Evolutionary conservation across 2,113 vertebrate genomes (phyloP), one percentile per base, ranked within the genome.

Genomic region (Accipiter cooperii): DNA sequence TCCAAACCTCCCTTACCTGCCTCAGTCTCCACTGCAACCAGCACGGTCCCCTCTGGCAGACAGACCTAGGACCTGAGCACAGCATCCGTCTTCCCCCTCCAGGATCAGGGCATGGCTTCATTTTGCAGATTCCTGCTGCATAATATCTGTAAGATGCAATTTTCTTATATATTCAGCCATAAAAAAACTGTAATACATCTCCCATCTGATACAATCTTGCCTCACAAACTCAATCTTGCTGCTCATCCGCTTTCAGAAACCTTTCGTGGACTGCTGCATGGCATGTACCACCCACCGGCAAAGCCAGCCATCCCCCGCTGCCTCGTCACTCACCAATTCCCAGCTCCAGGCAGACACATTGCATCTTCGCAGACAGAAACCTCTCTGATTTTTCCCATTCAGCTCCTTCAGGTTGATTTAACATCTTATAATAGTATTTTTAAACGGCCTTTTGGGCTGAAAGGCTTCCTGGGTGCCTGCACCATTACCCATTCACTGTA

Each of bases 21-120:
- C 34, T 42, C 71, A 42, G 22, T 22, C 70, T 29, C 71, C 40
- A 24, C 4, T 64, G 52, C 63, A 76, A 13, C 7, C 66, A 80
- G 38, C 44, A 47, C 0, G 0, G n/a, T 33, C 5, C 5, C 33
- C 17, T 44, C 9, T 9, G 24, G 19, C 63, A 86, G 44, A 12
- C 29, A 79, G 61, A 88, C 24, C 34, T 52, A 47, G 42, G 18
- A 58, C 25, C 29, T 6, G 51, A 68, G 51, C 82, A 44, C 8
- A 51, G 38, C 2, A 54, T 74, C 77, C 66, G 38, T 33, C 61
- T 83, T 51, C 13, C 11, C 13, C 14, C n/a, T 61, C 38, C 38
- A 55, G 38, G 12, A 7, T 54, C 66, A 73, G 49, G 22, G 13
- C 16, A n/a, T 3, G 19, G n/a, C 57, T 90, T 54, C 12, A 36